Conservation (phyloP, 2,797 vertebrate species). For the Cynodonichthys magdalenae region DNA sequence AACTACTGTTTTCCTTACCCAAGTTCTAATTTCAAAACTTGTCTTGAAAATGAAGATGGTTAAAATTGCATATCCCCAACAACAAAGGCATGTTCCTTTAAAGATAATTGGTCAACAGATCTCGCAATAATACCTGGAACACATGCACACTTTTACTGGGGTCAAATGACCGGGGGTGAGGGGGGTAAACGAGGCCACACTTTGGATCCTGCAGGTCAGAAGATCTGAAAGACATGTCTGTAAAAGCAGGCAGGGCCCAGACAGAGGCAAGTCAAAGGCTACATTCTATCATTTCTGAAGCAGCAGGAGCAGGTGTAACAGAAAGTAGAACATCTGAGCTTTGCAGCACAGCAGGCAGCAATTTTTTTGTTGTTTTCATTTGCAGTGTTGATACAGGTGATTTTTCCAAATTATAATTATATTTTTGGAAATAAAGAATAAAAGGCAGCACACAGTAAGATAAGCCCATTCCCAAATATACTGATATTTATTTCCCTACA, state of each 20-base stretch:
- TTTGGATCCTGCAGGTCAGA: conserved; percentile 6
- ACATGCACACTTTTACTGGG: neutral
- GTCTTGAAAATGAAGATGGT: too few relatives aligned
- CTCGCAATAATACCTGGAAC: neutral
- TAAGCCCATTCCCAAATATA: neutral
- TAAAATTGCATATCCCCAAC: too few relatives aligned
- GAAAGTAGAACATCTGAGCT: conserved; percentile 18
- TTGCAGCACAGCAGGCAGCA: conserved; percentile 31
- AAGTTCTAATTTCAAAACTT: too few relatives aligned
- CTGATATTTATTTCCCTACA: neutral
- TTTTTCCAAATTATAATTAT: neutral
- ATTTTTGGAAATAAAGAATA: neutral
- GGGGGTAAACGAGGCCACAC: conserved; percentile 17
- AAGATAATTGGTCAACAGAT: neutral
- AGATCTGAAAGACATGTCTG: conserved; percentile 20
- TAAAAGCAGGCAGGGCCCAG: conserved; percentile 7
- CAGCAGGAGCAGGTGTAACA: conserved; percentile 41
- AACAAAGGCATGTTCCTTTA: neutral
- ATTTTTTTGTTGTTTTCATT: conserved; percentile 35
- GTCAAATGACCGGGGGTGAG: conserved; percentile 29
- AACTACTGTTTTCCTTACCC: too few relatives aligned
- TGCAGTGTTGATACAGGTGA: conserved; percentile 59
- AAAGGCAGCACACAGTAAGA: neutral
- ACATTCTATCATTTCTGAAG: conserved; percentile 42
- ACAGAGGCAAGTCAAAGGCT: conserved; percentile 5